A percentile compares a stretch with the other conserved stretches of the same genome.
phyloP scores from a whole-genome alignment of 2,797 vertebrate species.

The Phrynocephalus forsythii region DNA sequence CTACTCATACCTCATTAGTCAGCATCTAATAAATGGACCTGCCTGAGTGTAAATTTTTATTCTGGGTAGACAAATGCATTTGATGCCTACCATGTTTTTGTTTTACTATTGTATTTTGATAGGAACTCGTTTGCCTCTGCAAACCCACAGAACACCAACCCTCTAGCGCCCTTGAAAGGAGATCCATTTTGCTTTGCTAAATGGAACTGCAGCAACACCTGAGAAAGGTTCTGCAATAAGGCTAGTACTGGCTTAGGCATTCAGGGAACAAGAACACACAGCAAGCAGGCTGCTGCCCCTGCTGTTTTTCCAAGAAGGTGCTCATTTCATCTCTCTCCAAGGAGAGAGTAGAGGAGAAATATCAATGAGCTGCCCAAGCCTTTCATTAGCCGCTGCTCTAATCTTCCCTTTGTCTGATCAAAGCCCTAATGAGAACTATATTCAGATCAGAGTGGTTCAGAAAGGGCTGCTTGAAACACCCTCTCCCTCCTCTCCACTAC shows the following conservation, averaged over 20 bases:
- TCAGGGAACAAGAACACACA: background rate
- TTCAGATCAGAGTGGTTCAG: rapidly evolving
- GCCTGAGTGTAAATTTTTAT: background rate
- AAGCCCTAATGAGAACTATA: background rate
- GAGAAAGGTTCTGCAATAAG: background rate
- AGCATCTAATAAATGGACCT: background rate
- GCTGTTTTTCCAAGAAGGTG: conserved; percentile 5
- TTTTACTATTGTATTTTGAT: background rate
- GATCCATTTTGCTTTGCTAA: background rate
- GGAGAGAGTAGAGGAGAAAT: background rate
- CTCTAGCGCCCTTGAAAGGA: background rate
- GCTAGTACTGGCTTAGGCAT: background rate
- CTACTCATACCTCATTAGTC: background rate
- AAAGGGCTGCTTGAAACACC: background rate
- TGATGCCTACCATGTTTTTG: background rate
- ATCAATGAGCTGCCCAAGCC: rapidly evolving
- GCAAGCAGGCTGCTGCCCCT: background rate
- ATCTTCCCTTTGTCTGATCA: background rate
- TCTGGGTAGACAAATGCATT: background rate
- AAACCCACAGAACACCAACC: background rate
- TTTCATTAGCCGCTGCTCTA: background rate
- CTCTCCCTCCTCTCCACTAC: background rate
- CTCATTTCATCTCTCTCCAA: background rate
- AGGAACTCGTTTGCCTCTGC: background rate
- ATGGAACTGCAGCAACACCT: background rate